A percentile compares a stretch with the other conserved stretches of the same genome.
phyloP scores from a whole-genome alignment of 1,140 invertebrate genomes.

The Oryctes rhinoceros region DNA sequence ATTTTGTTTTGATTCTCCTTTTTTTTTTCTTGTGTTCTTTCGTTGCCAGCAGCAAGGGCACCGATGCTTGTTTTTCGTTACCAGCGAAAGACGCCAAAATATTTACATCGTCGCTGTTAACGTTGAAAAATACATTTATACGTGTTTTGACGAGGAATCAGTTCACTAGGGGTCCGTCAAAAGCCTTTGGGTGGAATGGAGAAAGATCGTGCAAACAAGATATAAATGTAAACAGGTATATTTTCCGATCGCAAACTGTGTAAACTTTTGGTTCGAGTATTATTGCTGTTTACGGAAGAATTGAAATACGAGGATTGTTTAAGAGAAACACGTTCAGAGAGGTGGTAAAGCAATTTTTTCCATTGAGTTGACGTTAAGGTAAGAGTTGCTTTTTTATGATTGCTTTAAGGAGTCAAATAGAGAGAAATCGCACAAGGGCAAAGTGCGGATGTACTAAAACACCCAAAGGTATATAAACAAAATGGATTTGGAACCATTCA shows the following conservation, averaged over 20 bases:
- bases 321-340: too few relatives aligned
- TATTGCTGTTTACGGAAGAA: neutral
- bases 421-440: too few relatives aligned
- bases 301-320: neutral
- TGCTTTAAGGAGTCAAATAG: too few relatives aligned
- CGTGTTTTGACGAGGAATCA: constrained; percentile 15
- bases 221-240: neutral
- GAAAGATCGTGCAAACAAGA: neutral
- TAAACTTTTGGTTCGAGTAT: neutral
- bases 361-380: too few relatives aligned
- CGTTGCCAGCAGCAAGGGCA: neutral
- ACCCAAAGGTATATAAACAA: too few relatives aligned
- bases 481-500: too few relatives aligned
- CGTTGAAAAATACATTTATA: constrained; percentile 19
- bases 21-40: neutral
- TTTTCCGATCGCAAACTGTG: neutral
- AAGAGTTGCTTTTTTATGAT: too few relatives aligned
- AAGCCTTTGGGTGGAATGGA: neutral
- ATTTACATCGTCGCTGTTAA: constrained; percentile 5
- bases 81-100: neutral
- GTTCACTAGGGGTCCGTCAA: neutral
- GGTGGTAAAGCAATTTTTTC: too few relatives aligned
- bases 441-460: too few relatives aligned
- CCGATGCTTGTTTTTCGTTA: neutral
- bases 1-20: neutral